Evolutionary conservation across 2,797 vertebrate genomes (phyloP).

Genomic region (Helarctos malayanus): DNA sequence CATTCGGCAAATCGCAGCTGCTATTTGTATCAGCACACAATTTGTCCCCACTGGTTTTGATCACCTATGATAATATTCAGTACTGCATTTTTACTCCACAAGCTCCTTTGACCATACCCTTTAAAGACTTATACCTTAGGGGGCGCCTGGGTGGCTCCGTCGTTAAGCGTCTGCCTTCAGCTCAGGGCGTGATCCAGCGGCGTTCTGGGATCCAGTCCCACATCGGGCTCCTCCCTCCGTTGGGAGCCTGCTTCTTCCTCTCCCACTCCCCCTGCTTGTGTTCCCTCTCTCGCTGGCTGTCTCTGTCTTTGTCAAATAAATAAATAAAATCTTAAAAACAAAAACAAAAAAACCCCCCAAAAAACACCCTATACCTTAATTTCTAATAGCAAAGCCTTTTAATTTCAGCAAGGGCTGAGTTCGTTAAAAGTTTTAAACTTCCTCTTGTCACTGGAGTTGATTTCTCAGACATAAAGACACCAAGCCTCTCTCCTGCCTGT

Average conservation of each 20-base stretch:
- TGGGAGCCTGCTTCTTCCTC: no score
- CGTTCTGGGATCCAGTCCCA: no score
- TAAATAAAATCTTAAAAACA: no score
- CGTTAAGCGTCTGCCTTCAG: no score
- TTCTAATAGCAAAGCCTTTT: not conserved
- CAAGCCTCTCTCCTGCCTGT: not conserved
- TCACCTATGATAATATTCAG: not conserved
- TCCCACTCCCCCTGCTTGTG: no score
- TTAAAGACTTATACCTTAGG: not conserved
- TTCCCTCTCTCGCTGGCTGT: no score
- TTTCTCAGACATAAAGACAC: not conserved
- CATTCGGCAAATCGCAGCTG: not conserved
- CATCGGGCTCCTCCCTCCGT: no score
- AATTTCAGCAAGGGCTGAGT: not conserved
- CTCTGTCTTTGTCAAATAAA: no score
- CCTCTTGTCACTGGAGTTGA: conserved; percentile 31
- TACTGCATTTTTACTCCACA: not conserved
- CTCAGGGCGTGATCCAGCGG: no score
- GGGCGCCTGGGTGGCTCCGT: no score
- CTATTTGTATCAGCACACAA: not conserved
- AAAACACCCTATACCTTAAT: not conserved
- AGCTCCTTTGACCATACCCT: not conserved
- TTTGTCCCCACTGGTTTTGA: not conserved
- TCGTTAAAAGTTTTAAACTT: conserved; percentile 12
- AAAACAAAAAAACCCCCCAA: no score